A percentile compares a stretch with the other conserved stretches of the same genome.
Conservation (phyloP, 2,113 vertebrate species). For the Leptobrachium ailaonicum region DNA sequence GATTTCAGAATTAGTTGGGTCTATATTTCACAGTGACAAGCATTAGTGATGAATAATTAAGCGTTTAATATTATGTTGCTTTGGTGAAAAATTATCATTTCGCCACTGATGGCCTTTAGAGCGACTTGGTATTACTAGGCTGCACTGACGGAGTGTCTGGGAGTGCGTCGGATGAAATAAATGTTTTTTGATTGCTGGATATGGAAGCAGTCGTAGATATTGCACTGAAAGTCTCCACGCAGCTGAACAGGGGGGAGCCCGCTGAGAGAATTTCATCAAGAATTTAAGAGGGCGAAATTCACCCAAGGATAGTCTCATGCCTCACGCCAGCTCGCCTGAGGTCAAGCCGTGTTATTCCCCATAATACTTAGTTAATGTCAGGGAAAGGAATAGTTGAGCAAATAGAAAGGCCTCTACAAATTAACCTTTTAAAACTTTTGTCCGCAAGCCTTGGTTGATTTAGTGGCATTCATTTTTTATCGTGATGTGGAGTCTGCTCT, state of each 20-base stretch:
- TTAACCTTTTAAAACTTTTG: conserved; percentile 51
- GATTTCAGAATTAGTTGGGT: conserved; percentile 79
- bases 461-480: conserved; percentile 56
- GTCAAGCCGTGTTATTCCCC: conserved; percentile 74
- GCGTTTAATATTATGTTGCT: conserved; percentile 88
- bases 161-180: conserved; percentile 71
- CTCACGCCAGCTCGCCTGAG: conserved; percentile 66
- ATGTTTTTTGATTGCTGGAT: conserved; percentile 73
- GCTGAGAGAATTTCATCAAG: conserved; percentile 88
- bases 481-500: conserved; percentile 30
- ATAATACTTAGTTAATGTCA: conserved; percentile 73
- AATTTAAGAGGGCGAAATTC: conserved; percentile 85
- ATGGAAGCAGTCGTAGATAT: conserved; percentile 74
- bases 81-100: conserved; percentile 87
- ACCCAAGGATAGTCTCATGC: conserved; percentile 71
- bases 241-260: conserved; percentile 78
- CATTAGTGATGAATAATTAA: conserved; percentile 97
- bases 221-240: conserved; percentile 77
- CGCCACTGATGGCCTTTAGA: conserved; percentile 82
- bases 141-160: conserved; percentile 65
- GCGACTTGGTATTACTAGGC: conserved; percentile 72
- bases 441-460: conserved; percentile 57
- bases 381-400: conserved; percentile 82
- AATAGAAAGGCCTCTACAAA: conserved; percentile 64
- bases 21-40: conserved; percentile 88